Percentiles rank a stretch among this genome's conserved stretches.
Evolutionary conservation across 35 echinoderm and acorn worm species (phyloP).

Genomic region (Holothuria glaberrima): DNA sequence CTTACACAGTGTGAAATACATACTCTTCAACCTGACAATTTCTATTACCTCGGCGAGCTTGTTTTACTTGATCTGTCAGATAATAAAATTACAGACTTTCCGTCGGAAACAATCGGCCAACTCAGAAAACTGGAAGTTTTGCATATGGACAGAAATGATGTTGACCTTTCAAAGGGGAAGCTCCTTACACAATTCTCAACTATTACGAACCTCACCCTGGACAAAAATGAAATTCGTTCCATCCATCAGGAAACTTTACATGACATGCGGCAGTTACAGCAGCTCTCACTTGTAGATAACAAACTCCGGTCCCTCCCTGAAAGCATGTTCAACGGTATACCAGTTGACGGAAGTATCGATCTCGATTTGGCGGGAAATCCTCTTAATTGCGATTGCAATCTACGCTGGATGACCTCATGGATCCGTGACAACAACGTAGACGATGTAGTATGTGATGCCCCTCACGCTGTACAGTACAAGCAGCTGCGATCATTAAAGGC

Average conservation of each 20-base stretch:
- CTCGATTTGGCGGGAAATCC: slow-evolving; percentile 27
- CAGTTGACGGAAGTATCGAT: not conserved
- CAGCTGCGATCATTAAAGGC: not conserved
- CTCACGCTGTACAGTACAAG: not conserved
- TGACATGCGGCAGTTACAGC: slow-evolving; percentile 28
- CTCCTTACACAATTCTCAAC: not conserved
- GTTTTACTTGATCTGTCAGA: slow-evolving; percentile 13
- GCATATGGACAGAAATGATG: not conserved
- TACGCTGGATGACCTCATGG: slow-evolving; percentile 25
- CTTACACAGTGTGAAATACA: slow-evolving; percentile 25
- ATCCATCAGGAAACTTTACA: slow-evolving; percentile 28
- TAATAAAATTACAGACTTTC: slow-evolving; percentile 27
- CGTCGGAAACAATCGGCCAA: not conserved
- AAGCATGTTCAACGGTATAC: slow-evolving; percentile 31
- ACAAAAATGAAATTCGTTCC: slow-evolving; percentile 14
- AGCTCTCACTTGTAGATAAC: slow-evolving; percentile 16
- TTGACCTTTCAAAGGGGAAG: not conserved
- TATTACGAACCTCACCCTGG: slow-evolving; percentile 4
- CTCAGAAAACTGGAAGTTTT: slow-evolving; percentile 9
- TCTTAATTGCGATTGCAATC: slow-evolving; percentile 35
- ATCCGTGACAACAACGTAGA: slow-evolving; percentile 2
- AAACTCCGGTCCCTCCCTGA: slow-evolving; percentile 24
- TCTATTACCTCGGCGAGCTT: not conserved
- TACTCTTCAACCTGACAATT: slow-evolving; percentile 3
- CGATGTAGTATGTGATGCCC: slow-evolving; percentile 19